Conservation (phyloP, 2,797 vertebrate species). For the Lycodopsis pacificus region DNA sequence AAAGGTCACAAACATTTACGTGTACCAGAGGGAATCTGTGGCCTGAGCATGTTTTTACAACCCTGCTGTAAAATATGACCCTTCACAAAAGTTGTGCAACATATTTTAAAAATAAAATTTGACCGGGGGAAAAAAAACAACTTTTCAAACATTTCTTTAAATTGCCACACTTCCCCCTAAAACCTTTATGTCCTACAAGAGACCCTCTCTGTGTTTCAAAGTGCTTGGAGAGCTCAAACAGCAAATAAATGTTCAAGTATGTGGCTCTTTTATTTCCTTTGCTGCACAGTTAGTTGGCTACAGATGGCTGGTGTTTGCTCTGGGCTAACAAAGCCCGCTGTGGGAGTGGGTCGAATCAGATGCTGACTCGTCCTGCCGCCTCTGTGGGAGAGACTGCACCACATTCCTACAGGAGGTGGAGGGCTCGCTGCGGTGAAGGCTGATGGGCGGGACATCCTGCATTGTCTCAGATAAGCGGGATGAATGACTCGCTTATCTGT, state of each 20-base stretch:
- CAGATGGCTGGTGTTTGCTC: conserved; percentile 79
- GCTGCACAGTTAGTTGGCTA: conserved; percentile 65
- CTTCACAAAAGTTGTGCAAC: conserved; percentile 43
- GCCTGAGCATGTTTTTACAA: conserved; percentile 52
- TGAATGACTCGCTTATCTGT: conserved; percentile 35
- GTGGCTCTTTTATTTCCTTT: conserved; percentile 69
- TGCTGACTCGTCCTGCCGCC: conserved; percentile 62
- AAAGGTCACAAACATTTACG: conserved; percentile 64
- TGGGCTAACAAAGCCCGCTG: conserved; percentile 74
- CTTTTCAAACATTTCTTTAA: conserved; percentile 28
- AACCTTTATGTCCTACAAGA: conserved; percentile 39
- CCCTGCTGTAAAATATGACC: conserved; percentile 52
- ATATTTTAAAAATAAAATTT: conserved; percentile 16
- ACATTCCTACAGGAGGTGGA: conserved; percentile 78
- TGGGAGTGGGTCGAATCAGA: conserved; percentile 64
- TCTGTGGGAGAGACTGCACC: conserved; percentile 67
- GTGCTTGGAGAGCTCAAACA: conserved; percentile 65
- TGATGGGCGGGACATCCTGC: conserved; percentile 54
- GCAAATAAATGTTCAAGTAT: conserved; percentile 69
- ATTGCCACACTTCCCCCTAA: conserved; percentile 46
- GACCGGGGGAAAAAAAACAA: not conserved
- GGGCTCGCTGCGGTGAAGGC: conserved; percentile 46
- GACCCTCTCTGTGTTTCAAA: conserved; percentile 56
- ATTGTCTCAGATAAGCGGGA: conserved; percentile 49
- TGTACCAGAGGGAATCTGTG: conserved; percentile 39